These are phyloP conservation scores for Xenopus petersii DNA, from an alignment of 2,797 vertebrate species.

Conservation along the genomic window DNA sequence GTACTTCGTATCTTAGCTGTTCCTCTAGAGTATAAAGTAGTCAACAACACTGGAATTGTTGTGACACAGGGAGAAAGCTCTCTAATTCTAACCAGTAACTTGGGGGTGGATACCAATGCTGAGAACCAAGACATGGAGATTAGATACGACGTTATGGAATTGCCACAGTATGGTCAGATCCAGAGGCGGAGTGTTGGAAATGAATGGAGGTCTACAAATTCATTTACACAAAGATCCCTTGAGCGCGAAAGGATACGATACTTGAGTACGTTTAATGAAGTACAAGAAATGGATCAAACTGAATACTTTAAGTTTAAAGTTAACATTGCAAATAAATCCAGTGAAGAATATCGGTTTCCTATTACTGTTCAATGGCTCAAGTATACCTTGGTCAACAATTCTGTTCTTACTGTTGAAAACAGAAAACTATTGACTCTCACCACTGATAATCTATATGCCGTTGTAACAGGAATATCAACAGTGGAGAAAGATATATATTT, in stretches of 20 bases:
- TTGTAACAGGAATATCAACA: constrained; percentile 61
- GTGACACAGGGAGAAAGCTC: constrained; percentile 70
- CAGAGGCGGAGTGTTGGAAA: constrained; percentile 73
- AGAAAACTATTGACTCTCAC: constrained; percentile 69
- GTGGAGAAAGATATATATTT: constrained; percentile 74
- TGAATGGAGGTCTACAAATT: constrained; percentile 74
- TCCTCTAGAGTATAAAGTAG: constrained; percentile 75
- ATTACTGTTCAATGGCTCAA: constrained; percentile 78
- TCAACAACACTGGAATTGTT: constrained; percentile 74
- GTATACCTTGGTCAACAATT: constrained; percentile 72
- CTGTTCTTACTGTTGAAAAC: constrained; percentile 74
- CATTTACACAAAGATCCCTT: constrained; percentile 79
- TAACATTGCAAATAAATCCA: constrained; percentile 68
- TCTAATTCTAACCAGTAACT: constrained; percentile 69
- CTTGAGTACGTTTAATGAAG: constrained; percentile 71
- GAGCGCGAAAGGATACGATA: constrained; percentile 74
- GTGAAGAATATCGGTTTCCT: constrained; percentile 73
- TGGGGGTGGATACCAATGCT: constrained; percentile 78
- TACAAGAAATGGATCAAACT: constrained; percentile 68
- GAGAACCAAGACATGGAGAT: constrained; percentile 72
- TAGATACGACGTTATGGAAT: constrained; percentile 70
- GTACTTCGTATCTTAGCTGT: constrained; percentile 80
- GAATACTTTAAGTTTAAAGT: constrained; percentile 86
- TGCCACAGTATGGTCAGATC: constrained; percentile 78
- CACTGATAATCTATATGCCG: constrained; percentile 71